Evolutionary conservation across 1,140 invertebrate genomes (phyloP).

Genomic region (Lepidostoma basale): DNA sequence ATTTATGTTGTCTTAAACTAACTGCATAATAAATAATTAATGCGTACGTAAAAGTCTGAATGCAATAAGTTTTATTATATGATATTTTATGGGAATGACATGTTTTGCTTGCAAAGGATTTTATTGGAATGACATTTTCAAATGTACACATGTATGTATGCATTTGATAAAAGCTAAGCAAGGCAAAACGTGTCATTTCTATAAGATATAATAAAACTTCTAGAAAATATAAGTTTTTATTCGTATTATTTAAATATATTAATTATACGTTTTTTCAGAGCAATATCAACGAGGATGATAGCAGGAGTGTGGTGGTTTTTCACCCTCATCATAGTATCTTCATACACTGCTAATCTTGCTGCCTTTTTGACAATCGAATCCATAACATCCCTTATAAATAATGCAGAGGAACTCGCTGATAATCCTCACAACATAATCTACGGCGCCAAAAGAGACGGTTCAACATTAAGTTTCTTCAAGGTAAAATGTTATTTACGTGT

Average conservation of each 20-base stretch:
- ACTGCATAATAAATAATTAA: too few relatives aligned
- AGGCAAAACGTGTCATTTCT: too few relatives aligned
- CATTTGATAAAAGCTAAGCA: too few relatives aligned
- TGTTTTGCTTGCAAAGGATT: too few relatives aligned
- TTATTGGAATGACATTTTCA: too few relatives aligned
- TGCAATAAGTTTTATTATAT: too few relatives aligned
- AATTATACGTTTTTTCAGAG: constrained; percentile 57
- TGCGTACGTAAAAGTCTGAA: too few relatives aligned
- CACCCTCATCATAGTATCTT: constrained; percentile 93
- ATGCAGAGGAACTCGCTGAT: constrained; percentile 83
- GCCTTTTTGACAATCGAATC: constrained; percentile 94
- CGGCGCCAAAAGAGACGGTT: constrained; percentile 80
- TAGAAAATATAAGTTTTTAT: too few relatives aligned
- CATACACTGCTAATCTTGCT: constrained; percentile 96
- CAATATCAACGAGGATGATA: constrained; percentile 79
- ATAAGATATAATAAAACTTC: too few relatives aligned
- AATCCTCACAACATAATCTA: constrained; percentile 76
- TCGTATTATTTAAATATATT: background rate
- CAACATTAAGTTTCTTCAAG: constrained; percentile 84
- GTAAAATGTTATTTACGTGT: constrained; percentile 60
- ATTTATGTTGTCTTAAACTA: too few relatives aligned
- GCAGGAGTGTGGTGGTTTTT: constrained; percentile 94
- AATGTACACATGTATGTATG: too few relatives aligned
- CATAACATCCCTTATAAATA: constrained; percentile 78
- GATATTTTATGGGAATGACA: too few relatives aligned